Evolutionary conservation across 1,140 invertebrate species (phyloP).

Genomic region (Gerris buenoi): DNA sequence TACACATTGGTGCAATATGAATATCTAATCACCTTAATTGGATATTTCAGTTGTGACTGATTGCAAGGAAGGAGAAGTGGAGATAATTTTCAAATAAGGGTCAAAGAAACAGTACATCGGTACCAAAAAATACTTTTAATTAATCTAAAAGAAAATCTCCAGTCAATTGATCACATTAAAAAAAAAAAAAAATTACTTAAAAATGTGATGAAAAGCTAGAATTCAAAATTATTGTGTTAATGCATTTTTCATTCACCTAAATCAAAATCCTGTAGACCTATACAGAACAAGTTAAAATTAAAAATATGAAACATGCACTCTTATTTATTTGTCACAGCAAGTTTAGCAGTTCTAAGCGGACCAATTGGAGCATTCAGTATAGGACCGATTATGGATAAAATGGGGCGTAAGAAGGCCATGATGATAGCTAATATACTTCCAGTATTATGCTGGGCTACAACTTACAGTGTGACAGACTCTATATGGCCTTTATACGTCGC

Average conservation of each 20-base stretch:
- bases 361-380: background rate
- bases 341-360: background rate
- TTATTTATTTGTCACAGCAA: slow-evolving; percentile 1
- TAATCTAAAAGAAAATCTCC: background rate
- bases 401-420: background rate
- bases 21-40: too few species aligned
- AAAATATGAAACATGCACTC: too few species aligned
- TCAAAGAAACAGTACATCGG: too few species aligned
- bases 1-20: too few species aligned
- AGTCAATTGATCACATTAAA: background rate
- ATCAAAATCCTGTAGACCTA: too few species aligned
- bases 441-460: background rate
- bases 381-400: background rate
- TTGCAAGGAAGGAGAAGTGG: too few species aligned
- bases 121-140: too few species aligned
- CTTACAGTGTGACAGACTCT: background rate
- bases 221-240: background rate
- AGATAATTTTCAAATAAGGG: too few species aligned
- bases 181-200: background rate
- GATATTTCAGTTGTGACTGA: too few species aligned
- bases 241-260: background rate
- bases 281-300: too few species aligned
- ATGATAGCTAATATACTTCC: background rate
- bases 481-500: slow-evolving; percentile 2
- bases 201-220: background rate